These are phyloP conservation scores for Tinea semifulvella DNA, from an alignment of 2,888 invertebrate species.

Conservation along the genomic window DNA sequence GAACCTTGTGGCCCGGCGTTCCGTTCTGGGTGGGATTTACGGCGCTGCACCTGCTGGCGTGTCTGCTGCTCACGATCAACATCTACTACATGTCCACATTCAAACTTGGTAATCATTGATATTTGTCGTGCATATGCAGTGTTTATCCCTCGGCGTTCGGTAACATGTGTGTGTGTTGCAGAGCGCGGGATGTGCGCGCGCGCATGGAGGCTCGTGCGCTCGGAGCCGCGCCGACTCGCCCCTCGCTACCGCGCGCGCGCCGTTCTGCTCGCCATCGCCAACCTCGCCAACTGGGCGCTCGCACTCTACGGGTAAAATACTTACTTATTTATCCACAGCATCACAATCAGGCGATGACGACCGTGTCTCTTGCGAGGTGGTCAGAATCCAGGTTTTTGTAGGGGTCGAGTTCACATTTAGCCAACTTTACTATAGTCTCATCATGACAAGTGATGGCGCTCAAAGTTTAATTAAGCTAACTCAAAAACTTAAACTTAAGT, in stretches of 20 bases:
- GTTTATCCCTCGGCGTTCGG: too few relatives aligned
- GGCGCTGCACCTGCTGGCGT: constrained; percentile 70
- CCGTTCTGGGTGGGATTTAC: constrained; percentile 81
- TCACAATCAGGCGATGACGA: background rate
- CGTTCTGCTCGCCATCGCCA: constrained; percentile 68
- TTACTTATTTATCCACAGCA: background rate
- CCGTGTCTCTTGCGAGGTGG: too few relatives aligned
- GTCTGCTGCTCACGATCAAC: constrained; percentile 72
- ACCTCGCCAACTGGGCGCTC: constrained; percentile 73
- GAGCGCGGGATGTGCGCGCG: constrained; percentile 38
- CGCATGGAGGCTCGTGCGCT: constrained; percentile 31
- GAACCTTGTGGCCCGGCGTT: constrained; percentile 72
- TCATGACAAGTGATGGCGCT: too few relatives aligned
- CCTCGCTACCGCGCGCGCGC: constrained; percentile 59
- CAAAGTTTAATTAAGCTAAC: too few relatives aligned
- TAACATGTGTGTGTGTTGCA: constrained; percentile 16
- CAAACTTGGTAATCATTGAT: constrained; percentile 60
- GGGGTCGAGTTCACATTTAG: too few relatives aligned
- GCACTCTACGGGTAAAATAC: constrained; percentile 70
- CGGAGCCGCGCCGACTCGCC: constrained; percentile 35
- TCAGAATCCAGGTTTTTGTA: too few relatives aligned
- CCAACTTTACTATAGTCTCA: too few relatives aligned
- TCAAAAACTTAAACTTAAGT: too few relatives aligned
- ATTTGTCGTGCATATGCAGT: background rate
- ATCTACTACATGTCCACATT: constrained; percentile 81